Percentiles rank a stretch among this genome's conserved stretches.
Conservation (phyloP, 2,888 invertebrate species). For the Smittia sp. region DNA sequence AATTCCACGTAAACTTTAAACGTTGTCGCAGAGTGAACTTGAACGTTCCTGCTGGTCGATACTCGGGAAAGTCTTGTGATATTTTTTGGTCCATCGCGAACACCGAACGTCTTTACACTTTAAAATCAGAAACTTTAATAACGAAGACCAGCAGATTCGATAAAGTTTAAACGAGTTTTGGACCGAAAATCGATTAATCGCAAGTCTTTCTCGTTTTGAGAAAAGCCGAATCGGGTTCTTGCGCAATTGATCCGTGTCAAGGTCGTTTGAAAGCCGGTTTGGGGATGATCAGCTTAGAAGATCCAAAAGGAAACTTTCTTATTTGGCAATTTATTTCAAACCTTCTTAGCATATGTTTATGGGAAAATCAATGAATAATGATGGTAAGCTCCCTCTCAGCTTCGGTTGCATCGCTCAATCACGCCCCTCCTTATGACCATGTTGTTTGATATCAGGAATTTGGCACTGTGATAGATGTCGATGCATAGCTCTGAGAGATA, state of each 20-base stretch:
- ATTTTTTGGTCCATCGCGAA: neutral
- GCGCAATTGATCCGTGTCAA: no score
- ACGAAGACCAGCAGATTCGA: neutral
- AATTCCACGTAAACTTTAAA: neutral
- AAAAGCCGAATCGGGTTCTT: neutral
- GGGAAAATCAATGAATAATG: no score
- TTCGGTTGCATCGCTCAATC: slow-evolving; percentile 1
- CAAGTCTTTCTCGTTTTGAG: neutral
- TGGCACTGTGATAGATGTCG: neutral
- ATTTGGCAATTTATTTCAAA: no score
- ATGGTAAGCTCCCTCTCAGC: neutral
- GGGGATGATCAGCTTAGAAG: no score
- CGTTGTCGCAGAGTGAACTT: neutral
- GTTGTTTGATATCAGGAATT: slow-evolving; percentile 20
- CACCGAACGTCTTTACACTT: neutral
- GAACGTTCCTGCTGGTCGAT: neutral
- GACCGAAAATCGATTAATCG: neutral
- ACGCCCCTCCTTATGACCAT: neutral
- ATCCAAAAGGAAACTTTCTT: no score
- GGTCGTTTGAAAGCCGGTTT: no score
- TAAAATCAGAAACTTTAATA: neutral
- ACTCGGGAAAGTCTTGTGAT: neutral
- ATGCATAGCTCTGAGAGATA: neutral
- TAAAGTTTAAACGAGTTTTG: neutral
- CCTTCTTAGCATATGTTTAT: no score